These are phyloP conservation scores for Lepidotrigona ventralis DNA, from an alignment of 1,140 invertebrate species.

Conservation along the genomic window DNA sequence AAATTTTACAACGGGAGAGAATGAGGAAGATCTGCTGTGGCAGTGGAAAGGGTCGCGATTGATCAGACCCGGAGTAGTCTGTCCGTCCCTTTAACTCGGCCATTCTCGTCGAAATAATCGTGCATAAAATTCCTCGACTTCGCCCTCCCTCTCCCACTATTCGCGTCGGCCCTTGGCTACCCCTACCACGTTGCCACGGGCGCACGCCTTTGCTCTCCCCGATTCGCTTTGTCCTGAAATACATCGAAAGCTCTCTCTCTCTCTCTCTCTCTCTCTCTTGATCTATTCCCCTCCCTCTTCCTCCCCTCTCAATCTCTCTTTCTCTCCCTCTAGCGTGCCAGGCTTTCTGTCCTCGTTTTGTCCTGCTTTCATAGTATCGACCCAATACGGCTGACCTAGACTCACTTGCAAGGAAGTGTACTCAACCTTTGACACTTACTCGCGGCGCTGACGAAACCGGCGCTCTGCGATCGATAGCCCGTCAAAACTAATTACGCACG, in stretches of 20 bases:
- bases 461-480: slow-evolving; percentile 46
- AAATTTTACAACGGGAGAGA: neutral
- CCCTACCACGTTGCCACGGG: slow-evolving; percentile 3
- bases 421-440: slow-evolving; percentile 64
- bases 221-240: slow-evolving; percentile 54
- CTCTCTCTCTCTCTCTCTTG: neutral
- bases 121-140: slow-evolving; percentile 26
- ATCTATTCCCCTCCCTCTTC: too few species aligned
- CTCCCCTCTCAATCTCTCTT: neutral
- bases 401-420: slow-evolving; percentile 66
- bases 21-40: too few species aligned
- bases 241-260: slow-evolving; percentile 40
- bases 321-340: neutral
- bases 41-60: slow-evolving; percentile 30
- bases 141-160: neutral
- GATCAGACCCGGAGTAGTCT: slow-evolving; percentile 23
- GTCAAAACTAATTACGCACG: slow-evolving; percentile 62
- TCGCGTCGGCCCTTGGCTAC: neutral
- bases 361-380: slow-evolving; percentile 67
- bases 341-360: slow-evolving; percentile 56
- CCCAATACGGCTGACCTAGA: slow-evolving; percentile 66
- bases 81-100: slow-evolving; percentile 16
- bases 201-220: slow-evolving; percentile 38
- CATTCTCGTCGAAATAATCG: slow-evolving; percentile 34
- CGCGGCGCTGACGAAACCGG: slow-evolving; percentile 53